Evolutionary conservation across 2,113 vertebrate species (phyloP), one percentile per base, ranked within the genome.

Genomic region (Nothobranchius kuhntae): DNA sequence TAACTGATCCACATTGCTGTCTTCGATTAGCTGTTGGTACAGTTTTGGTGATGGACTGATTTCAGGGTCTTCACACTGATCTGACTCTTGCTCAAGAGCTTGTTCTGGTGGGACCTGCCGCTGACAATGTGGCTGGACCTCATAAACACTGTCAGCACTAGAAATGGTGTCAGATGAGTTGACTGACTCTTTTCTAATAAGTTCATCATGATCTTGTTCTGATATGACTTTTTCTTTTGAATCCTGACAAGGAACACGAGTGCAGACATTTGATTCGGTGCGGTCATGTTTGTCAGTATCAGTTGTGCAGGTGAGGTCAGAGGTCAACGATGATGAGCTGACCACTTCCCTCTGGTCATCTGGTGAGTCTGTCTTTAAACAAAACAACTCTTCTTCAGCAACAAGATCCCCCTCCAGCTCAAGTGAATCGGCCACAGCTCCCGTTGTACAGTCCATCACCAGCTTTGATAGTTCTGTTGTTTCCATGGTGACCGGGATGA

Each of bases 401-500:
- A 44, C 62, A 21, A 72, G 75, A 59, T 74, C 77, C 50, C 80
- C 58, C 42, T 57, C 71, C 44, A 72, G 78, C 61, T 86, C 86
- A 80, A 81, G 77, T 78, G 79, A 84, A 78, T 85, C 84, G 66
- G 76, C 73, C 66, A 80, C 68, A 58, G 74, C 78, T 71, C 90
- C 87, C 79, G 77, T 86, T 84, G 89, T 88, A 80, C 77, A 83
- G 68, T 89, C 86, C 65, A 68, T 84, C 53, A 59, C 83, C 53
- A 64, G 67, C 69, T 74, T 74, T 77, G 83, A 87, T 88, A 89
- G 87, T 85, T 92, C 89, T 71, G 73, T 72, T 50, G 92, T 93
- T 90, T 93, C 93, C 92, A 94, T 93, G 86, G 92, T 80, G 84
- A 94, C 82, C 24, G 83, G 68, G 69, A 79, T 70, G 54, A 72